Conservation (phyloP, 2,113 vertebrate genomes). For the Psilopsiagon aurifrons region DNA sequence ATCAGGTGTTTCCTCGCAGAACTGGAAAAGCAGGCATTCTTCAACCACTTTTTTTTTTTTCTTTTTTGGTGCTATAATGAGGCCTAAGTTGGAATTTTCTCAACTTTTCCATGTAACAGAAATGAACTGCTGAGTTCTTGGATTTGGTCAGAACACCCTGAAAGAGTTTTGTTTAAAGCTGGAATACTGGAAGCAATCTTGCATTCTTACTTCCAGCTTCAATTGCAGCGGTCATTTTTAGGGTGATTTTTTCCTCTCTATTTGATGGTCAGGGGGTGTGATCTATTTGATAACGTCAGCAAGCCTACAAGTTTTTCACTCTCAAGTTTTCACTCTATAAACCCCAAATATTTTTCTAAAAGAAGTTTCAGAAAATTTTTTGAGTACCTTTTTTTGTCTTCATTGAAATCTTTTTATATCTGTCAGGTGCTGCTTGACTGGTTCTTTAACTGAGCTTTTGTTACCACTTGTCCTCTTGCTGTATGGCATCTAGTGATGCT, state of each 20-base stretch:
- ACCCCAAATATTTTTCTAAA: not conserved
- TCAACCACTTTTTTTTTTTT: not conserved
- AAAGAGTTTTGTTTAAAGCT: not conserved
- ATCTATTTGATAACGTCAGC: not conserved
- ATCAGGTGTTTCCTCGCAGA: not conserved
- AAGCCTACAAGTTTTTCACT: not conserved
- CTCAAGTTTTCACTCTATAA: not conserved
- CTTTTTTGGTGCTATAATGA: not conserved
- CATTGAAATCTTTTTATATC: not conserved
- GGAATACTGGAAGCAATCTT: not conserved
- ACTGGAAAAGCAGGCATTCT: constrained; percentile 30
- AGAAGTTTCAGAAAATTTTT: not conserved
- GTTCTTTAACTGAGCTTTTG: not conserved
- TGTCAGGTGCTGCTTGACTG: not conserved
- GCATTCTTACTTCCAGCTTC: not conserved
- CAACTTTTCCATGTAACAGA: not conserved
- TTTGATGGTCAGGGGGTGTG: not conserved
- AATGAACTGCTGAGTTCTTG: not conserved
- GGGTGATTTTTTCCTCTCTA: not conserved
- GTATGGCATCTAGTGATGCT: not conserved
- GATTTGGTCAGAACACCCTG: not conserved
- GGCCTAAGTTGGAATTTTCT: not conserved
- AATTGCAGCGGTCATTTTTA: not conserved
- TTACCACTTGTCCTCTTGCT: not conserved
- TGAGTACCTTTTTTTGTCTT: not conserved